Conservation (phyloP, 2,113 vertebrate genomes). For the Actinemys pallida region DNA sequence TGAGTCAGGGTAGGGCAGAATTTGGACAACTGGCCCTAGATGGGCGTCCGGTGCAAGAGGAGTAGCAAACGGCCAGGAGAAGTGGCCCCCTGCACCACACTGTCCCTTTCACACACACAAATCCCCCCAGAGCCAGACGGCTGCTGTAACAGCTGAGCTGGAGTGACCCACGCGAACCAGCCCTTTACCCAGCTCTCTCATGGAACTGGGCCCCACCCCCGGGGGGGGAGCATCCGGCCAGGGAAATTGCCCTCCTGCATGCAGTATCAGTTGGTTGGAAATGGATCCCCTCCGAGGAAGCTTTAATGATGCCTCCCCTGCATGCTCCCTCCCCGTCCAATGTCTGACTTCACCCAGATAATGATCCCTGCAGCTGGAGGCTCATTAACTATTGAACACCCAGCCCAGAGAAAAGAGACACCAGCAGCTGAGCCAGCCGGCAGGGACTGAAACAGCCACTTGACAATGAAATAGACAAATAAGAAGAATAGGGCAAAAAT, state of each 20-base stretch:
- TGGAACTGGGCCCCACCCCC: not conserved
- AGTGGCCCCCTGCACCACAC: not conserved
- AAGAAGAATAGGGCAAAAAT: not conserved
- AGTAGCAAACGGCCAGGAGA: not conserved
- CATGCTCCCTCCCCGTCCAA: not conserved
- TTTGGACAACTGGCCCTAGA: too few species aligned
- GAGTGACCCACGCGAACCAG: not conserved
- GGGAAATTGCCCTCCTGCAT: not conserved
- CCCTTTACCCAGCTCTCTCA: not conserved
- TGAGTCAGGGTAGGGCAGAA: not conserved
- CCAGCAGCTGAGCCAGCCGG: not conserved
- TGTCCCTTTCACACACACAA: not conserved
- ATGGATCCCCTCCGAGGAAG: not conserved
- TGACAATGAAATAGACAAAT: not conserved
- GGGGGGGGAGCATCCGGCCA: not conserved
- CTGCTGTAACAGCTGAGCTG: not conserved
- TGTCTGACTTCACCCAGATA: not conserved
- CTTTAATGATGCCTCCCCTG: not conserved
- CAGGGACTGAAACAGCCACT: not conserved
- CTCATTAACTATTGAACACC: conserved; percentile 29
- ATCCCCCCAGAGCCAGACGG: not conserved
- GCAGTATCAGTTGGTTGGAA: not conserved
- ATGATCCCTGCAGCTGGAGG: not conserved
- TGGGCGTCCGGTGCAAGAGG: not conserved
- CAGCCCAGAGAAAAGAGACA: not conserved